A percentile compares a stretch with the other conserved stretches of the same genome.
phyloP scores from a whole-genome alignment of 2,797 vertebrate species.

The Vultur gryphus region DNA sequence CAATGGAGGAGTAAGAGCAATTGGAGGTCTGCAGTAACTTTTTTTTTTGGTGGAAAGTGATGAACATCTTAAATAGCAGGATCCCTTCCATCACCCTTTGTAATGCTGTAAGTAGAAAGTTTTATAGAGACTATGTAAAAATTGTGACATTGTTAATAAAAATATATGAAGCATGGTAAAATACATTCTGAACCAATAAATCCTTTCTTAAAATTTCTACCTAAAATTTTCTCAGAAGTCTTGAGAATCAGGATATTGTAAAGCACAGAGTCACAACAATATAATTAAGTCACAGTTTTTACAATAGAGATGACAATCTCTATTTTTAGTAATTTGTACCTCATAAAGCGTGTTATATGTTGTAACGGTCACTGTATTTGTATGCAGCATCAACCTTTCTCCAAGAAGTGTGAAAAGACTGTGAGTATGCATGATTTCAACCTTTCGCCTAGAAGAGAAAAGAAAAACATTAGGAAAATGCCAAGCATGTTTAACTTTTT shows the following conservation, averaged over 20 bases:
- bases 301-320: not conserved
- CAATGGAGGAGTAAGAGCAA: not conserved
- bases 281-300: not conserved
- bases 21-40: not conserved
- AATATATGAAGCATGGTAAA: not conserved
- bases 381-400: conserved; percentile 91
- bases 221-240: not conserved
- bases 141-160: not conserved
- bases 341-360: conserved; percentile 96
- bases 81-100: not conserved
- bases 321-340: conserved; percentile 72
- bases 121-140: not conserved
- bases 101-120: not conserved
- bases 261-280: not conserved
- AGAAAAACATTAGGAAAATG: not conserved
- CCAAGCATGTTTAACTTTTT: not conserved
- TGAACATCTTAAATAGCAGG: not conserved
- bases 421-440: conserved; percentile 98
- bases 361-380: conserved; percentile 88
- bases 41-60: not conserved
- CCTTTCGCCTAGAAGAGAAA: conserved; percentile 84
- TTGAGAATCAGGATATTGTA: not conserved
- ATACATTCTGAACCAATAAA: not conserved
- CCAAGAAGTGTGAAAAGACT: conserved; percentile 95
- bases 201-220: not conserved